These are phyloP conservation scores for Peromyscus nudipes DNA, from an alignment of 2,797 vertebrate species.

Conservation along the genomic window DNA sequence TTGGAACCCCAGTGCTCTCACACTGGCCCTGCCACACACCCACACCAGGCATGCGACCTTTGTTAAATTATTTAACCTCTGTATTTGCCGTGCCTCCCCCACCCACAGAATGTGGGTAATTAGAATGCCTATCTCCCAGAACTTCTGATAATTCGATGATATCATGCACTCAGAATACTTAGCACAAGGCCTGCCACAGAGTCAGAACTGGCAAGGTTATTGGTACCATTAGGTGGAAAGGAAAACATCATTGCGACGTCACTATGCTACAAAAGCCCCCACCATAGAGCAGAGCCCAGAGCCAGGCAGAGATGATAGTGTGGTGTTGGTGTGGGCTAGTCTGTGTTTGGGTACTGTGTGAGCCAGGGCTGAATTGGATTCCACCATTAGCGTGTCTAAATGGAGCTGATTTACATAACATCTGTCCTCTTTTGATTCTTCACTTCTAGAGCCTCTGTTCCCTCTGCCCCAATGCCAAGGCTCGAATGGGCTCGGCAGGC, in stretches of 20 bases:
- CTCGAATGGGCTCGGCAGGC: background rate
- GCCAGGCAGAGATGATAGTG: background rate
- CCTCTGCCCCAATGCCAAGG: background rate
- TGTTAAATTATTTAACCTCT: background rate
- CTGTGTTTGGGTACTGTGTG: background rate
- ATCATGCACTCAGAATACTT: background rate
- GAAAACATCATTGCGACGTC: background rate
- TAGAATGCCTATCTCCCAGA: background rate
- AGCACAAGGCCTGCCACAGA: background rate
- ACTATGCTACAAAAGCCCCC: constrained; percentile 11
- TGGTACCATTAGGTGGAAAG: background rate
- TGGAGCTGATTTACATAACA: background rate
- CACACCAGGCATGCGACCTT: background rate
- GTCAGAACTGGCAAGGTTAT: background rate
- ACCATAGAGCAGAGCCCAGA: background rate
- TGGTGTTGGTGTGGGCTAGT: background rate
- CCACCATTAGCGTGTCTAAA: background rate
- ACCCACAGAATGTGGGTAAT: constrained; percentile 1
- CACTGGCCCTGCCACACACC: background rate
- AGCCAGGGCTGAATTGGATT: background rate
- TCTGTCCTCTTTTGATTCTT: background rate
- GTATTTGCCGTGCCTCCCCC: background rate
- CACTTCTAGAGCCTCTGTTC: background rate
- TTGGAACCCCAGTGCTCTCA: background rate
- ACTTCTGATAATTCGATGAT: background rate